Conservation (phyloP, 2,797 vertebrate species). For the Knipowitschia caucasica region DNA sequence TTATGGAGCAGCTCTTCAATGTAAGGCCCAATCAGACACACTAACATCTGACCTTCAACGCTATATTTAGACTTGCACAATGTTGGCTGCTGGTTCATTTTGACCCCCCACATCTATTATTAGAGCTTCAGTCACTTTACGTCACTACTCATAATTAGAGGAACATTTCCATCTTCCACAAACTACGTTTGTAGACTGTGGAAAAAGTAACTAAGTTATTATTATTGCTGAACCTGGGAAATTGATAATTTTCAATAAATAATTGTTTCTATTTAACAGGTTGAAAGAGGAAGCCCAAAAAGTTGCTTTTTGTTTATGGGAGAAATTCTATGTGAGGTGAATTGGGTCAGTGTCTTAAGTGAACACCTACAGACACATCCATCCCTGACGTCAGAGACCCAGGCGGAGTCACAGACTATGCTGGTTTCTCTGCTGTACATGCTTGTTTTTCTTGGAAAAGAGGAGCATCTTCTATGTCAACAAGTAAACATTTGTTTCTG, state of each 20-base stretch:
- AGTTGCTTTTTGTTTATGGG: slow-evolving; percentile 96
- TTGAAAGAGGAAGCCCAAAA: slow-evolving; percentile 95
- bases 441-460: slow-evolving; percentile 91
- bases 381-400: slow-evolving; percentile 20
- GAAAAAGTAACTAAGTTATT: not conserved
- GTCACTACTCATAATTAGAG: slow-evolving; percentile 17
- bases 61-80: slow-evolving; percentile 20
- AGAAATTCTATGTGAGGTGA: slow-evolving; percentile 89
- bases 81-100: slow-evolving; percentile 35
- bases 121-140: slow-evolving; percentile 23
- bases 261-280: slow-evolving; percentile 62
- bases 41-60: slow-evolving; percentile 6
- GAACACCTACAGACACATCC: slow-evolving; percentile 79
- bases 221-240: not conserved
- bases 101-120: slow-evolving; percentile 34
- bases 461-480: slow-evolving; percentile 81
- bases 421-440: slow-evolving; percentile 91
- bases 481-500: slow-evolving; percentile 54
- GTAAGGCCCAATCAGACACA: slow-evolving; percentile 64
- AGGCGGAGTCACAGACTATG: slow-evolving; percentile 80
- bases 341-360: slow-evolving; percentile 92
- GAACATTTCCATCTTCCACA: not conserved
- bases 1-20: slow-evolving; percentile 96
- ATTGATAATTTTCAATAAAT: not conserved
- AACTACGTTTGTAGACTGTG: not conserved